A percentile compares a stretch with the other conserved stretches of the same genome.
Evolutionary conservation across 2,888 invertebrate genomes (phyloP).

Genomic region (Esperia sulphurella): DNA sequence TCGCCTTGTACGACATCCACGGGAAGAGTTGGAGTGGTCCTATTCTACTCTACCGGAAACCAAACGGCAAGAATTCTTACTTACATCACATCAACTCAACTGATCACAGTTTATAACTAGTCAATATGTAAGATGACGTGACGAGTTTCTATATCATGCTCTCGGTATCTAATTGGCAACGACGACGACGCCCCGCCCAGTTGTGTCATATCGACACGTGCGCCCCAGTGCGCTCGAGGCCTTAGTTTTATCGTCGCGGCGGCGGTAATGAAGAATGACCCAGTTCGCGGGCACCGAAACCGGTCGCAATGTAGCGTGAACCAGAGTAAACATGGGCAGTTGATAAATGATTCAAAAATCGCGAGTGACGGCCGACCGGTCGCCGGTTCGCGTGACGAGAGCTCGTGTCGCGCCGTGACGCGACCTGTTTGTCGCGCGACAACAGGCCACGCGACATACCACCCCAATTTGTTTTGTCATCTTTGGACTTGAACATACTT

Average conservation of each 20-base stretch:
- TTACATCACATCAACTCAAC: too few species aligned
- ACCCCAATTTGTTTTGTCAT: background rate
- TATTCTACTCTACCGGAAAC: too few species aligned
- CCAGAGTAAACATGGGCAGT: slow-evolving; percentile 24
- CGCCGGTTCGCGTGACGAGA: slow-evolving; percentile 7
- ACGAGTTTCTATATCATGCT: background rate
- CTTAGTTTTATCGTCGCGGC: slow-evolving; percentile 3
- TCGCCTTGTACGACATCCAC: too few species aligned
- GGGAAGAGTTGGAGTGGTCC: too few species aligned
- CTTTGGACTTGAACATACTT: background rate
- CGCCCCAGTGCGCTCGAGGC: background rate
- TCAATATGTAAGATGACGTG: too few species aligned
- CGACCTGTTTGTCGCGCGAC: slow-evolving; percentile 3
- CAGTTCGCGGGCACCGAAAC: slow-evolving; percentile 24
- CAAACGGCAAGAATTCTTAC: too few species aligned
- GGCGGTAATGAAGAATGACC: slow-evolving; percentile 41
- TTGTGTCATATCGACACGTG: background rate
- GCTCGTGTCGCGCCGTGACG: slow-evolving; percentile 10
- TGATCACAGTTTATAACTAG: too few species aligned
- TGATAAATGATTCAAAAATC: slow-evolving; percentile 52
- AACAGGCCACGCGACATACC: slow-evolving; percentile 19
- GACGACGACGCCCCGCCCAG: background rate
- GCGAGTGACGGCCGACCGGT: slow-evolving; percentile 23
- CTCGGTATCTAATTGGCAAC: too few species aligned
- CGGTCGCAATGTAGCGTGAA: slow-evolving; percentile 35